Conservation (phyloP, 2,888 invertebrate genomes). For the Epinotia nisella region DNA sequence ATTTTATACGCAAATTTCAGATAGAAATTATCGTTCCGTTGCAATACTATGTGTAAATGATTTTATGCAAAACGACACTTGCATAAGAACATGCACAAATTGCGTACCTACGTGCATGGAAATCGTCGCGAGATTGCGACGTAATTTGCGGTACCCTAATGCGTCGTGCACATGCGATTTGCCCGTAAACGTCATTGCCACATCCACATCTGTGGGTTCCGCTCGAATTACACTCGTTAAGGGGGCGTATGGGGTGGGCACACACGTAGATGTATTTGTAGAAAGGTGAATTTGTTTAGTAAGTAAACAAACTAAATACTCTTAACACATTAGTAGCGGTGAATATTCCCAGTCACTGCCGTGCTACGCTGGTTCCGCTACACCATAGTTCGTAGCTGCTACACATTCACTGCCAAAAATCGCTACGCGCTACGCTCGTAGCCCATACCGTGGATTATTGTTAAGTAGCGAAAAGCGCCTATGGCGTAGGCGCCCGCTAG, state of each 20-base stretch:
- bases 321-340: too few relatives aligned
- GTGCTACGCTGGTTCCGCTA: too few relatives aligned
- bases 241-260: background rate
- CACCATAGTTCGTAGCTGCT: too few relatives aligned
- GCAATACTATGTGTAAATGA: background rate
- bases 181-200: constrained; percentile 55
- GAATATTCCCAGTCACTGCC: too few relatives aligned
- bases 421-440: too few relatives aligned
- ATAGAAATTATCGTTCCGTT: too few relatives aligned
- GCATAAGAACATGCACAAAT: constrained; percentile 7
- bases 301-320: too few relatives aligned
- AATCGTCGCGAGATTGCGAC: constrained; percentile 45
- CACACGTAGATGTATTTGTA: background rate
- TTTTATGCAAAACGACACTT: background rate
- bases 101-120: constrained; percentile 16
- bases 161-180: constrained; percentile 65
- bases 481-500: too few relatives aligned
- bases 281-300: background rate
- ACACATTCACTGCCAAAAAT: too few relatives aligned
- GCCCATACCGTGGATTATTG: too few relatives aligned
- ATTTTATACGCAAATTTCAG: too few relatives aligned
- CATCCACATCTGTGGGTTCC: constrained; percentile 31
- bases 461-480: too few relatives aligned
- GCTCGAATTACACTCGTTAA: constrained; percentile 31
- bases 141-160: constrained; percentile 61